Conservation (phyloP, 2,113 vertebrate species). For the Xyliphius kryptos region DNA sequence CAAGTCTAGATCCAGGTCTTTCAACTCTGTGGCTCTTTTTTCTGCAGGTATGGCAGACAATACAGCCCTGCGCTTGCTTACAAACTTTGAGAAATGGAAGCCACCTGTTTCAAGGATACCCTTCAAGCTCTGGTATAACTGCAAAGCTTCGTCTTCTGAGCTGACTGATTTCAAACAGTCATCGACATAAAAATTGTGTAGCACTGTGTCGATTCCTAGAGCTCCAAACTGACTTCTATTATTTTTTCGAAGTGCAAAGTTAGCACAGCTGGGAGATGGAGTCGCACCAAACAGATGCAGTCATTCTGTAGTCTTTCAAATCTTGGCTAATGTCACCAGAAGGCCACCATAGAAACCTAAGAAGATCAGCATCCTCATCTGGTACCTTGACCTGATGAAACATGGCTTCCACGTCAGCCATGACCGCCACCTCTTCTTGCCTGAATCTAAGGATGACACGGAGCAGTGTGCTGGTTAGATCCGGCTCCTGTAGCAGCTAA, state of each 20-base stretch:
- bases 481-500: background rate
- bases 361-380: no score
- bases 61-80: background rate
- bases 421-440: background rate
- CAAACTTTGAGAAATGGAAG: no score
- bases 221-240: background rate
- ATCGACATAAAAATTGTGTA: background rate
- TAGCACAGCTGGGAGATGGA: background rate
- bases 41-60: background rate
- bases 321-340: background rate
- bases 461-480: background rate
- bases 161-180: background rate
- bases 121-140: background rate
- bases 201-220: background rate
- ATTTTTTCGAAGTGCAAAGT: background rate
- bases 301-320: background rate
- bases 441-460: background rate
- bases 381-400: no score
- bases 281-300: background rate
- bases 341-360: slow-evolving; percentile 4
- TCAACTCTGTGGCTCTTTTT: background rate
- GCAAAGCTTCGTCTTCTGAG: background rate
- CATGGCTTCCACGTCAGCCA: background rate
- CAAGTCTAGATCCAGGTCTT: background rate
- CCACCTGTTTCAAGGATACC: background rate